A percentile compares a stretch with the other conserved stretches of the same genome.
phyloP scores from a whole-genome alignment of 1,140 invertebrate genomes.

The Brachionus plicatilis region DNA sequence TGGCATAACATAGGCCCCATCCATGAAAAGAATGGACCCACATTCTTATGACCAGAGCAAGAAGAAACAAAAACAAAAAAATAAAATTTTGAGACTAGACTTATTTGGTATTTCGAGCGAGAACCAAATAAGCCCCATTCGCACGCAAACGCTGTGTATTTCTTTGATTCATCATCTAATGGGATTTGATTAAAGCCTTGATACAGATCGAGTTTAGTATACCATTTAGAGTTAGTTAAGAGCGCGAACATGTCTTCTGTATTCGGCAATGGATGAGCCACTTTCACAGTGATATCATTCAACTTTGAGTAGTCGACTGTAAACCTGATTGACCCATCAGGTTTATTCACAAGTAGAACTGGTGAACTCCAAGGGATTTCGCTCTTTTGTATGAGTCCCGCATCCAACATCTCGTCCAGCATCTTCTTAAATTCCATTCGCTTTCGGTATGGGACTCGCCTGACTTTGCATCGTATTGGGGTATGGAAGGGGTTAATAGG shows the following conservation, averaged over 20 bases:
- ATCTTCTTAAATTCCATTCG: not conserved
- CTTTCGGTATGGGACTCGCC: not conserved
- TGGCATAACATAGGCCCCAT: conserved; percentile 1
- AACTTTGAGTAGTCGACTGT: not conserved
- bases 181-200: not conserved
- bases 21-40: not conserved
- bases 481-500: not conserved
- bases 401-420: conserved; percentile 30
- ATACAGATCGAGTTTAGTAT: not conserved
- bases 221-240: not conserved
- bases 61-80: not conserved
- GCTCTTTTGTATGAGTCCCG: conserved; percentile 3
- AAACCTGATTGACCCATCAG: not conserved
- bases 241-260: not conserved
- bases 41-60: not conserved
- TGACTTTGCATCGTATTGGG: not conserved
- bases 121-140: not conserved
- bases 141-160: not conserved
- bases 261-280: not conserved
- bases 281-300: not conserved
- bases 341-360: not conserved
- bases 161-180: not conserved
- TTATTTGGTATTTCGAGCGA: not conserved
- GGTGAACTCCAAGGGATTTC: not conserved
- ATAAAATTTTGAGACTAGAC: not conserved